Evolutionary conservation across 2,113 vertebrate genomes (phyloP).

Genomic region (Mohoua ochrocephala): DNA sequence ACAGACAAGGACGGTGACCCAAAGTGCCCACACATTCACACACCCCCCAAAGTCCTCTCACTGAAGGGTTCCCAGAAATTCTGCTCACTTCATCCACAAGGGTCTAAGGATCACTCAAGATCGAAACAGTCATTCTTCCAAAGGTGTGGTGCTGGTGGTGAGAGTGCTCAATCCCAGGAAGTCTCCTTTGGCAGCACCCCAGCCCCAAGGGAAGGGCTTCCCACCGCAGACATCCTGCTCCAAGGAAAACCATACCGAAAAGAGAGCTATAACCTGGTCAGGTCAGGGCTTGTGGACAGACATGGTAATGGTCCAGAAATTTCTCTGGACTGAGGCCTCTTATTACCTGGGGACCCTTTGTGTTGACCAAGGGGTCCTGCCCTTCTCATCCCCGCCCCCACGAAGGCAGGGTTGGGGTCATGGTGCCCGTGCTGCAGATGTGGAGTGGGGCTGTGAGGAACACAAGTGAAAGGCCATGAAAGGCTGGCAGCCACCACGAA

Average conservation of each 20-base stretch:
- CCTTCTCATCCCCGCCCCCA: neutral
- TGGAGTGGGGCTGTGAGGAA: neutral
- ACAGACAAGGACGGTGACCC: fast-evolving
- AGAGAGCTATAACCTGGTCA: neutral
- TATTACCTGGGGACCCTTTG: neutral
- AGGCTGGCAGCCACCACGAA: neutral
- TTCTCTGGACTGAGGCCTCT: neutral
- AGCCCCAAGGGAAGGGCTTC: neutral
- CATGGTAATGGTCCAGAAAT: neutral
- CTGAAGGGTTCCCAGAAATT: neutral
- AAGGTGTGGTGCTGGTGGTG: neutral
- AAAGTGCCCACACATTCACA: fast-evolving
- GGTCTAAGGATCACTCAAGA: neutral
- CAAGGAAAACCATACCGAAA: neutral
- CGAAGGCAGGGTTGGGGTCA: neutral
- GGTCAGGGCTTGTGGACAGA: neutral
- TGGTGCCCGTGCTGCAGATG: fast-evolving
- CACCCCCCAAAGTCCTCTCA: neutral
- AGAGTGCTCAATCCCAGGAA: neutral
- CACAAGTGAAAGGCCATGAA: neutral
- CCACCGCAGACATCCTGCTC: neutral
- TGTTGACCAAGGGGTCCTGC: neutral
- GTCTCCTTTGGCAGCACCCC: neutral
- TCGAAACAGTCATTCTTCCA: neutral
- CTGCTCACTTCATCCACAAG: neutral